A percentile compares a stretch with the other conserved stretches of the same genome.
phyloP scores from a whole-genome alignment of 2,888 invertebrate genomes.

The Colletes collaris region DNA sequence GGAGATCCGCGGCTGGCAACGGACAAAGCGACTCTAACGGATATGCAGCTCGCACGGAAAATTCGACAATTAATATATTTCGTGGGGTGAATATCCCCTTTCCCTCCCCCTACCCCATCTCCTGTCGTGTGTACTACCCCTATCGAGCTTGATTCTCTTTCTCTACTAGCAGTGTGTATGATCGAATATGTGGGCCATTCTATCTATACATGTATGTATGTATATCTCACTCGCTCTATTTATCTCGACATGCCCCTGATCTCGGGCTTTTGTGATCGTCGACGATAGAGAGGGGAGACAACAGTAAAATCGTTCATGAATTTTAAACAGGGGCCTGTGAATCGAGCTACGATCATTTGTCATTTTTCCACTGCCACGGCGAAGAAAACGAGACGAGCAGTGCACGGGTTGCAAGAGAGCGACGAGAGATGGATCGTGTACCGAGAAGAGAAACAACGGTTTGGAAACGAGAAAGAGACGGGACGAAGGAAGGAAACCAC shows the following conservation, averaged over 20 bases:
- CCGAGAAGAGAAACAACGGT: constrained; percentile 12
- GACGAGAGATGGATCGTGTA: constrained; percentile 23
- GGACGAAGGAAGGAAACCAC: constrained; percentile 43
- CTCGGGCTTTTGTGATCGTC: constrained; percentile 71
- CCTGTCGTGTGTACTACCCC: not conserved
- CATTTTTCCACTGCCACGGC: constrained; percentile 76
- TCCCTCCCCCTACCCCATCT: constrained; percentile 6
- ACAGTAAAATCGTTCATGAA: constrained; percentile 82
- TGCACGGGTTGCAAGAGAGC: constrained; percentile 25
- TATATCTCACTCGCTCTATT: constrained; percentile 22
- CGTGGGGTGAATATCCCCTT: constrained; percentile 51
- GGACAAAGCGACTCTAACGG: constrained; percentile 71
- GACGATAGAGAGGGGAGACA: constrained; percentile 58
- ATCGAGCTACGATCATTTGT: constrained; percentile 81
- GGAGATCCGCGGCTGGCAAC: constrained; percentile 64
- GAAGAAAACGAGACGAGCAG: constrained; percentile 53
- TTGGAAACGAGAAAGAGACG: constrained; percentile 33
- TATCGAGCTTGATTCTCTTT: not conserved
- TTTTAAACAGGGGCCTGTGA: constrained; percentile 81
- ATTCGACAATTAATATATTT: constrained; percentile 80
- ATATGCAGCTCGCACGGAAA: constrained; percentile 75
- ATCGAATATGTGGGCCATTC: constrained; percentile 63
- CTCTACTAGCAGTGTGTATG: constrained; percentile 18
- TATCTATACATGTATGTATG: not conserved
- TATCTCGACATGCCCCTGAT: constrained; percentile 53